These are phyloP conservation scores for Ypsolopha scabrella DNA, from an alignment of 2,888 invertebrate species.

Conservation along the genomic window DNA sequence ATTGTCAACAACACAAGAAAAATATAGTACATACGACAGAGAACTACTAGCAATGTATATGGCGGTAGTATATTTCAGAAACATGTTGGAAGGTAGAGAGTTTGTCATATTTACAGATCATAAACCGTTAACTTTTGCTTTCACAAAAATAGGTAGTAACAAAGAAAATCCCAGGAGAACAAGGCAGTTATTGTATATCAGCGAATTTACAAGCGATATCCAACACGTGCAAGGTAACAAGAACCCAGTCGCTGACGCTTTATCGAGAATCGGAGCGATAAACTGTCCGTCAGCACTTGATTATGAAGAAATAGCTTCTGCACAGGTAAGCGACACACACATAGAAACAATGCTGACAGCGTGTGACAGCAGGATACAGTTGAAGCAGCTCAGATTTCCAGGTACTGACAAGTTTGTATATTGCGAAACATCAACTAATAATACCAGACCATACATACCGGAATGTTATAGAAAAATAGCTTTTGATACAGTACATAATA, in stretches of 20 bases:
- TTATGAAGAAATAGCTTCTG: too few relatives aligned
- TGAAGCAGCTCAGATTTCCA: too few relatives aligned
- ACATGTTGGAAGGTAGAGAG: slow-evolving; percentile 6
- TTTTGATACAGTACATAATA: slow-evolving; percentile 11
- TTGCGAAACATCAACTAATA: too few relatives aligned
- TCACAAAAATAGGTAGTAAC: slow-evolving; percentile 5
- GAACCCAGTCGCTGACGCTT: too few relatives aligned
- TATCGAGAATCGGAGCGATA: too few relatives aligned
- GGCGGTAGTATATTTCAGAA: slow-evolving; percentile 5
- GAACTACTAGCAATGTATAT: slow-evolving; percentile 6
- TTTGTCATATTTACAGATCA: slow-evolving; percentile 7
- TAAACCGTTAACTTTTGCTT: slow-evolving; percentile 12
- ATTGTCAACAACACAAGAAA: neutral
- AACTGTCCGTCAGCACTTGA: too few relatives aligned
- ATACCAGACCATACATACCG: slow-evolving; percentile 15
- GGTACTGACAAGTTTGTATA: too few relatives aligned
- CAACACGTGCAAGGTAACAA: too few relatives aligned
- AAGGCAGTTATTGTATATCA: slow-evolving; percentile 9
- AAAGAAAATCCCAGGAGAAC: slow-evolving; percentile 10
- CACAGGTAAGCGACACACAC: too few relatives aligned
- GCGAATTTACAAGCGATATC: too few relatives aligned
- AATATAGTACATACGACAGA: slow-evolving; percentile 7
- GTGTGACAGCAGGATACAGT: too few relatives aligned
- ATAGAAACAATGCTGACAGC: too few relatives aligned
- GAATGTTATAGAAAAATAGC: slow-evolving; percentile 8